Conservation (phyloP, 2,113 vertebrate species). For the Marmota monax region DNA sequence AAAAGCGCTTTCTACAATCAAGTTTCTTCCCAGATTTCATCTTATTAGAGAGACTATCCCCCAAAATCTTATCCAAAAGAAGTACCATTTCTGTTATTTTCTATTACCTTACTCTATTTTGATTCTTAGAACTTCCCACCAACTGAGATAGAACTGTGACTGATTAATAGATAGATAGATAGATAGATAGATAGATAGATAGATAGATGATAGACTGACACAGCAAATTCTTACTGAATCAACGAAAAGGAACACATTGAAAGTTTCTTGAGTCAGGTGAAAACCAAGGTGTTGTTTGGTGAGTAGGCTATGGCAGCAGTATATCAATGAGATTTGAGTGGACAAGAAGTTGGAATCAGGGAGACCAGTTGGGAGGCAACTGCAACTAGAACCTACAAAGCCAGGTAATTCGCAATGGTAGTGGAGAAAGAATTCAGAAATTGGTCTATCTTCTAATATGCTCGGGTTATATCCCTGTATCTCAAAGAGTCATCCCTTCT, state of each 20-base stretch:
- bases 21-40: not conserved
- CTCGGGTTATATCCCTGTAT: not conserved
- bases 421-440: not conserved
- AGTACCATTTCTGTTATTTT: not conserved
- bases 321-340: not conserved
- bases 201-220: not conserved
- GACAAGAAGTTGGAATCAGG: not conserved
- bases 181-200: not conserved
- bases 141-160: not conserved
- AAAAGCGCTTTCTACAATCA: not conserved
- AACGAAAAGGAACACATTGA: not conserved
- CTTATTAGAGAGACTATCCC: not conserved
- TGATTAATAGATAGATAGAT: not conserved
- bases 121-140: not conserved
- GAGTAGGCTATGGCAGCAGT: not conserved
- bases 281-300: not conserved
- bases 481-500: not conserved
- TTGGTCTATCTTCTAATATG: not conserved
- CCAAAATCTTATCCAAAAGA: not conserved
- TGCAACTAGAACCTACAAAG: not conserved
- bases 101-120: not conserved
- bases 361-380: not conserved
- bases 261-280: not conserved
- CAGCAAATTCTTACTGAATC: not conserved
- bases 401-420: not conserved